phyloP scores from a whole-genome alignment of 2,888 invertebrate genomes.

The Torymus tubicola region DNA sequence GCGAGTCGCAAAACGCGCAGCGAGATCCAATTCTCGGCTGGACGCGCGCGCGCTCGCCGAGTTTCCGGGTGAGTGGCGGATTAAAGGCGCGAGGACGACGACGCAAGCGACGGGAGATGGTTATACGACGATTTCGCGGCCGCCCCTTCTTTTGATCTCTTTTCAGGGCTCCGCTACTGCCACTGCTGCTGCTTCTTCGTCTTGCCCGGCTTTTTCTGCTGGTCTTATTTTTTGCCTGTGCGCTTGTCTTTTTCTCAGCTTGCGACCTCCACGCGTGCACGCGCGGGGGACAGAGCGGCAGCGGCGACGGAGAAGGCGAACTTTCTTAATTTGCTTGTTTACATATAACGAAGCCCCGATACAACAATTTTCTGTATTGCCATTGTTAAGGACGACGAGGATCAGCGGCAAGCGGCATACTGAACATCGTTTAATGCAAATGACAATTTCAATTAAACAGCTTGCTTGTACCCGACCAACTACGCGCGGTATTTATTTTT shows the following conservation, averaged over 20 bases:
- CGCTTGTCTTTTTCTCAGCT: slow-evolving; percentile 22
- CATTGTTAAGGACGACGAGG: slow-evolving; percentile 39
- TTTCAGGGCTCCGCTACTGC: slow-evolving; percentile 15
- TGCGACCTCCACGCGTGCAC: slow-evolving; percentile 31
- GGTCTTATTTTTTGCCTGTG: slow-evolving; percentile 1
- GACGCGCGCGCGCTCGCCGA: slow-evolving; percentile 65
- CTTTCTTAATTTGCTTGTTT: slow-evolving; percentile 60
- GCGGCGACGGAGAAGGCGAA: slow-evolving; percentile 24
- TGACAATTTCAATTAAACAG: slow-evolving; percentile 55
- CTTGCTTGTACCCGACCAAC: slow-evolving; percentile 4
- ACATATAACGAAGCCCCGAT: slow-evolving; percentile 55
- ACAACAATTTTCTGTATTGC: slow-evolving; percentile 52
- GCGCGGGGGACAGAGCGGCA: slow-evolving; percentile 1
- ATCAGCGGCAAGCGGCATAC: background rate
- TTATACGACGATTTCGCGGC: slow-evolving; percentile 25
- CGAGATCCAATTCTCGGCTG: slow-evolving; percentile 64
- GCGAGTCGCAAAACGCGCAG: background rate
- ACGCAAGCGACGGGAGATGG: slow-evolving; percentile 53
- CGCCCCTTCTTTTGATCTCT: slow-evolving; percentile 41
- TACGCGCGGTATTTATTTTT: background rate
- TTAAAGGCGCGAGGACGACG: slow-evolving; percentile 62
- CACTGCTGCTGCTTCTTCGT: slow-evolving; percentile 5
- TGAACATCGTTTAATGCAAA: slow-evolving; percentile 55
- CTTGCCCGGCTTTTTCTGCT: background rate
- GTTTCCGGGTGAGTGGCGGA: slow-evolving; percentile 66